phyloP scores from a whole-genome alignment of 2,888 invertebrate genomes.

The Cerceris ruficornis region DNA sequence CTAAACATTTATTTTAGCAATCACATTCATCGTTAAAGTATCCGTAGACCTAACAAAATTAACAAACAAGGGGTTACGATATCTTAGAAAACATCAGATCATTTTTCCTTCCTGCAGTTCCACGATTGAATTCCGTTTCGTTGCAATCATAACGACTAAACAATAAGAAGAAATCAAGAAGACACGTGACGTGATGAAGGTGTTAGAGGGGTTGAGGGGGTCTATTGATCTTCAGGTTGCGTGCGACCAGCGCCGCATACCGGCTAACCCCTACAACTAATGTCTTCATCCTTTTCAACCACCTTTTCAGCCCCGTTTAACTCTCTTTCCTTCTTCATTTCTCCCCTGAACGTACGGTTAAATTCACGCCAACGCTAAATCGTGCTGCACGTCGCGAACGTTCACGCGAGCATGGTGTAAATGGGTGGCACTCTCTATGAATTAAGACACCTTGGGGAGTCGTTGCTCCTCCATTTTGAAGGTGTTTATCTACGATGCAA shows the following conservation, averaged over 20 bases:
- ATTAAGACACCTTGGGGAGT: constrained; percentile 67
- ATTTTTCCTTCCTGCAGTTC: too few species aligned
- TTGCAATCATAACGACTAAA: background rate
- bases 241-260: constrained; percentile 77
- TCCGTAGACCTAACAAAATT: too few species aligned
- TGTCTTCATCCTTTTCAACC: constrained; percentile 75
- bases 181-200: constrained; percentile 61
- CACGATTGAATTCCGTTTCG: background rate
- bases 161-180: constrained; percentile 50
- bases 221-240: constrained; percentile 77
- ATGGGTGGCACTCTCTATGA: constrained; percentile 63
- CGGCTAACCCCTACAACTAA: constrained; percentile 73
- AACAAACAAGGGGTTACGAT: too few species aligned
- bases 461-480: constrained; percentile 58
- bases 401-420: constrained; percentile 65
- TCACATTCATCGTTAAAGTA: background rate
- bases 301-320: constrained; percentile 49
- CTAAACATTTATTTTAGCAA: background rate
- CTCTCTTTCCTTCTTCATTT: constrained; percentile 19
- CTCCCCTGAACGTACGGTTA: constrained; percentile 13
- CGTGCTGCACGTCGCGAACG: constrained; percentile 61
- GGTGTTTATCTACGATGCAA: constrained; percentile 49
- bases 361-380: constrained; percentile 60
- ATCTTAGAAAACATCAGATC: too few species aligned
- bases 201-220: constrained; percentile 62